Percentiles rank a stretch among this genome's conserved stretches.
Evolutionary conservation across 2,888 invertebrate genomes (phyloP).

Genomic region (Ptychoptera contaminata): DNA sequence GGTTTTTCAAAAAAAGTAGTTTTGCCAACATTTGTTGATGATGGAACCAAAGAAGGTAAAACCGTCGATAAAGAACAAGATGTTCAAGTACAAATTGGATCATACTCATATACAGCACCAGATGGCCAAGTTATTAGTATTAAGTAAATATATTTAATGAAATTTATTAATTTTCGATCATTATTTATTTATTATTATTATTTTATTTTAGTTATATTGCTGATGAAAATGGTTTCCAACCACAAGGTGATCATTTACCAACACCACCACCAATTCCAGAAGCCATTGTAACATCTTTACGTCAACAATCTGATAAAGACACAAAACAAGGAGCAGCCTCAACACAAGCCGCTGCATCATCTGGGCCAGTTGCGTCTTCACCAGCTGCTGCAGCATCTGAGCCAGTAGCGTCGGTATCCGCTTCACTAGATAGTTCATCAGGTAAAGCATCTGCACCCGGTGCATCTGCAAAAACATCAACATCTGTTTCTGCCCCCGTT

Average conservation of each 20-base stretch:
- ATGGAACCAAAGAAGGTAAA: conserved; percentile 29
- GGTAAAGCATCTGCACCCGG: no score
- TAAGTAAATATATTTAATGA: conserved; percentile 15
- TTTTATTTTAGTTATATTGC: conserved; percentile 46
- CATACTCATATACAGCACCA: conserved; percentile 53
- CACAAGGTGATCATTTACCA: conserved; percentile 48
- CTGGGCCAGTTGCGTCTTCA: no score
- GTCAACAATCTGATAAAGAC: no score
- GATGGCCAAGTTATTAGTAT: conserved; percentile 50
- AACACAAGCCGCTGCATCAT: no score
- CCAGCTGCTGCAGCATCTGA: no score
- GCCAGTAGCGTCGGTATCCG: no score
- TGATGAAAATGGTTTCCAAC: conserved; percentile 57
- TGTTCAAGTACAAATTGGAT: conserved; percentile 45
- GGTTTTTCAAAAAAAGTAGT: conserved; percentile 50
- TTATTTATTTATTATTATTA: conserved; percentile 16
- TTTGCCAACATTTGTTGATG: conserved; percentile 28
- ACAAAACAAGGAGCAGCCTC: no score
- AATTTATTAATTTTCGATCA: no score
- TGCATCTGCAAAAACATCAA: no score
- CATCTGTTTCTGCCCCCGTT: no score
- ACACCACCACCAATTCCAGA: conserved; percentile 28
- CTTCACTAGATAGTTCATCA: no score
- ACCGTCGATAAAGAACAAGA: conserved; percentile 39
- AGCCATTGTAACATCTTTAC: no score